phyloP scores from a whole-genome alignment of 2,113 vertebrate genomes.

The Gopherus flavomarginatus region DNA sequence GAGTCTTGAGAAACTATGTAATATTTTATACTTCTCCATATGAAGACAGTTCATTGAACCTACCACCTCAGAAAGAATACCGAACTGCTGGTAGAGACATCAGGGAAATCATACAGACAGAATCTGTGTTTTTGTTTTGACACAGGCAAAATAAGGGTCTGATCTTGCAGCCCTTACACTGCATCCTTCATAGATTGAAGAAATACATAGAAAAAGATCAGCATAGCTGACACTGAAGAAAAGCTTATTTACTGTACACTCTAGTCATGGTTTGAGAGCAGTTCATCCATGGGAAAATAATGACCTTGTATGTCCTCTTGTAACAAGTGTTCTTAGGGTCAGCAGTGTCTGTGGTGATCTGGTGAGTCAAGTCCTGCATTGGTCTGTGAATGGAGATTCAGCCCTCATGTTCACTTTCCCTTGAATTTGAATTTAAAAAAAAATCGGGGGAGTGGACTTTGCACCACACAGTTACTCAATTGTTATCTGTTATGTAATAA shows the following conservation, averaged over 20 bases:
- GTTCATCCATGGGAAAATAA: background rate
- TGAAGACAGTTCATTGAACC: too few species aligned
- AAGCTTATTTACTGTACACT: background rate
- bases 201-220: background rate
- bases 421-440: background rate
- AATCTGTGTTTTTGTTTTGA: background rate
- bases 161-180: too few species aligned
- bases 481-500: background rate
- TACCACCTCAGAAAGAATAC: too few species aligned
- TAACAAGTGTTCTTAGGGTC: background rate
- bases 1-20: too few species aligned
- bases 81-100: background rate
- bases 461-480: background rate
- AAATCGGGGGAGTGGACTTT: too few species aligned
- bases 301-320: background rate
- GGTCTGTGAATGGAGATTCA: background rate
- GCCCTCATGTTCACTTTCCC: background rate
- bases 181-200: too few species aligned
- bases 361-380: fast-evolving
- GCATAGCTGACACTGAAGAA: background rate
- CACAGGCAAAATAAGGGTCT: background rate
- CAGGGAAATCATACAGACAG: background rate
- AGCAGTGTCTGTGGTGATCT: background rate
- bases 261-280: background rate
- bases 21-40: too few species aligned